These are phyloP conservation scores for Staurois parvus DNA, from an alignment of 2,797 vertebrate genomes.

Conservation along the genomic window DNA sequence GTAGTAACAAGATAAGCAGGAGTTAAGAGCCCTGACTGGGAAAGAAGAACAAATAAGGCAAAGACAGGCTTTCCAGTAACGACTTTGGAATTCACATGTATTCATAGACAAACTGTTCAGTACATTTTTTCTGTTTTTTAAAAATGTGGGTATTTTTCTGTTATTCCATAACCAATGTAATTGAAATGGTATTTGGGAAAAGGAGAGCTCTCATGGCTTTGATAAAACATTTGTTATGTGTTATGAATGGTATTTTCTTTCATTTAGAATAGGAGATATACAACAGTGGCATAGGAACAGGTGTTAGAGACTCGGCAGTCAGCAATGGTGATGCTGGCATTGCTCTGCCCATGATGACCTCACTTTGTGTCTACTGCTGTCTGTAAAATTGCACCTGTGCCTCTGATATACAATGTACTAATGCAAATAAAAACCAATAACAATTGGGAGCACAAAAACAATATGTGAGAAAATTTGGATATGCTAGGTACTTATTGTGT, in stretches of 20 bases:
- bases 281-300: neutral
- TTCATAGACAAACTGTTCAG: conserved; percentile 12
- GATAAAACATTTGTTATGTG: neutral
- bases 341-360: neutral
- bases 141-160: neutral
- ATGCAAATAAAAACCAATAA: too few species aligned
- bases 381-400: neutral
- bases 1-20: neutral
- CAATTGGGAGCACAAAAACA: neutral
- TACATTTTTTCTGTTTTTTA: neutral
- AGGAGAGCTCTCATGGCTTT: neutral
- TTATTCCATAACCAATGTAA: neutral
- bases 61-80: conserved; percentile 34
- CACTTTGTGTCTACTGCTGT: neutral
- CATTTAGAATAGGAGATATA: conserved; percentile 3
- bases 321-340: neutral
- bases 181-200: conserved; percentile 6
- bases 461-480: neutral
- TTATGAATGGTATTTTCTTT: neutral
- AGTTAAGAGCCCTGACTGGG: conserved; percentile 7
- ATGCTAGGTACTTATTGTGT: neutral
- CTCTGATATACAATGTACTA: too few species aligned
- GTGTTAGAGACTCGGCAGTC: neutral
- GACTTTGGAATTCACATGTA: conserved; percentile 44
- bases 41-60: conserved; percentile 43